A percentile compares a stretch with the other conserved stretches of the same genome.
These are phyloP conservation scores for Monopterus albus DNA, from an alignment of 2,113 vertebrate species.

Conservation along the genomic window DNA sequence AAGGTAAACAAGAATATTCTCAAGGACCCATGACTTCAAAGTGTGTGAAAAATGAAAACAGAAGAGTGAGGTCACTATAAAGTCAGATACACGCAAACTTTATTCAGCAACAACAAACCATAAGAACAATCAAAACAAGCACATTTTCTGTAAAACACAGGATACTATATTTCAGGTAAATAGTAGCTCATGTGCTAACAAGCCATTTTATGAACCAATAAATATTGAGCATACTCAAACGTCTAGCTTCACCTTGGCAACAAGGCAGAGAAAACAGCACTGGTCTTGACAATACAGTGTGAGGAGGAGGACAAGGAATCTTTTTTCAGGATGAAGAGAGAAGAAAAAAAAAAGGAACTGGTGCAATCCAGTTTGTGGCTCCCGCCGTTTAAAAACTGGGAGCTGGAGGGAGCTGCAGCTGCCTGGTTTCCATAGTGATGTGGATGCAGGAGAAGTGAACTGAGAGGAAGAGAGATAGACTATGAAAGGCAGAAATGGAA, in stretches of 20 bases:
- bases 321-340: slow-evolving; percentile 43
- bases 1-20: not conserved
- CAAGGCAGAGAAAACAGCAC: slow-evolving; percentile 37
- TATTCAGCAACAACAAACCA: slow-evolving; percentile 9
- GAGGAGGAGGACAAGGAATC: slow-evolving; percentile 35
- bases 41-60: too few species aligned
- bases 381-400: slow-evolving; percentile 83
- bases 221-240: slow-evolving; percentile 19
- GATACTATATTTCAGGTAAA: not conserved
- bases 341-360: slow-evolving; percentile 74
- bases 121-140: not conserved
- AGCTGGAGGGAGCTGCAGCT: slow-evolving; percentile 79
- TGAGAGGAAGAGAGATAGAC: slow-evolving; percentile 57
- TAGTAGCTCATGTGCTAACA: not conserved
- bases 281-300: slow-evolving; percentile 42
- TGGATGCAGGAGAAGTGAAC: slow-evolving; percentile 71
- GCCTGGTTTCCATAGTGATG: slow-evolving; percentile 87
- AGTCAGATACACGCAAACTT: slow-evolving; percentile 3
- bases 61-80: too few species aligned
- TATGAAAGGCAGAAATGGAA: slow-evolving; percentile 38
- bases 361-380: slow-evolving; percentile 81
- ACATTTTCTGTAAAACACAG: not conserved
- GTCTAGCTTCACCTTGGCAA: slow-evolving; percentile 50
- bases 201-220: slow-evolving; percentile 29
- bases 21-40: not conserved